Conservation (phyloP, 2,113 vertebrate genomes). For the Xiphophorus couchianus region DNA sequence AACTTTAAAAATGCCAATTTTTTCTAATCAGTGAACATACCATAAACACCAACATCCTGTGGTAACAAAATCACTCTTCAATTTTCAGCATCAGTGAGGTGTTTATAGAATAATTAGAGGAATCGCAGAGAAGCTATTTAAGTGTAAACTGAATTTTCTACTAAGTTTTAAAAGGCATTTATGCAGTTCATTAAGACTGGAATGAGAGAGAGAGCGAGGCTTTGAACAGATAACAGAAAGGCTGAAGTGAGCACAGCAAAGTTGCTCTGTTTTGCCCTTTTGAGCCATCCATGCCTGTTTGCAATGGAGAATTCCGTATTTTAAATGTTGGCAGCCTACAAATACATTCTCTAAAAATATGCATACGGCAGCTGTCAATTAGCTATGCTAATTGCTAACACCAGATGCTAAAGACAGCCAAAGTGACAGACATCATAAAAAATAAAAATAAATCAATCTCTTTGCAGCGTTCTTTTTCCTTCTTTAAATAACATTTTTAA, state of each 20-base stretch:
- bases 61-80: no score
- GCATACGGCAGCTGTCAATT: not conserved
- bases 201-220: not conserved
- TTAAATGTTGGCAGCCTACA: not conserved
- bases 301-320: not conserved
- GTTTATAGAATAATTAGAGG: no score
- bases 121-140: no score
- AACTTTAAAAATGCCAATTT: not conserved
- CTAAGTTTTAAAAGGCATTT: no score
- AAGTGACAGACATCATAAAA: no score
- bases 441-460: no score
- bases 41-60: not conserved
- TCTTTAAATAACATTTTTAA: no score
- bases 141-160: no score
- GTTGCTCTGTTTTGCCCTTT: not conserved
- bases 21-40: not conserved
- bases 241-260: not conserved
- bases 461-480: no score
- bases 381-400: not conserved
- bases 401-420: not conserved
- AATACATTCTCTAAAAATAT: not conserved
- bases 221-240: not conserved
- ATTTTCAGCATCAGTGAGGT: no score
- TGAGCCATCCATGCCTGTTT: not conserved
- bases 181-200: no score